Conservation (phyloP, 2,888 invertebrate species). For the Theristus sp. region DNA sequence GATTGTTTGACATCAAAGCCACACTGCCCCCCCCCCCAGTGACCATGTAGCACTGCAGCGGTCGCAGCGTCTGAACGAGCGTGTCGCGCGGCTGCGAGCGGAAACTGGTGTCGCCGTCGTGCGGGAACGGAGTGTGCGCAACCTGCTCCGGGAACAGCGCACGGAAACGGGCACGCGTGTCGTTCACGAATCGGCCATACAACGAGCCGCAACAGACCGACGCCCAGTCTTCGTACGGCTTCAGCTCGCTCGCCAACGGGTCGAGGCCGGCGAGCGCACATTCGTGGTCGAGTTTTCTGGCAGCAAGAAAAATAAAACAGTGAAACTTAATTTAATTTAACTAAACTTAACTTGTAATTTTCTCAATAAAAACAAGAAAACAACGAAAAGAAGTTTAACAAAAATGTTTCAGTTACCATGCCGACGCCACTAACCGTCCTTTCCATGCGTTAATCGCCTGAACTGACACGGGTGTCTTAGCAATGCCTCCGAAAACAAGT, state of each 20-base stretch:
- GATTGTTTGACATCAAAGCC: background rate
- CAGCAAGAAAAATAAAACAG: too few relatives aligned
- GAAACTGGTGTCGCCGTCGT: background rate
- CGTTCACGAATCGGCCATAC: background rate
- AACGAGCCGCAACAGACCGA: background rate
- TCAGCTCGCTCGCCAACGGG: background rate
- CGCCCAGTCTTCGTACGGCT: background rate
- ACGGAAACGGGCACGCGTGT: background rate
- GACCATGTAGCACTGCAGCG: background rate
- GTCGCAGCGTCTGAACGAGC: background rate
- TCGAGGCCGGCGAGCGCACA: background rate
- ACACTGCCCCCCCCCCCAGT: too few relatives aligned
- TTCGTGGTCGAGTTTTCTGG: background rate
- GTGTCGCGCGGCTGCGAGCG: background rate
- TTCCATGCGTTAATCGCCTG: conserved; percentile 43
- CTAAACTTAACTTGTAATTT: too few relatives aligned
- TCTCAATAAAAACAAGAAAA: too few relatives aligned
- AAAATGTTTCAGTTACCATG: too few relatives aligned
- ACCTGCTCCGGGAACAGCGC: background rate
- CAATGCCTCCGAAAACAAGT: conserved; percentile 73
- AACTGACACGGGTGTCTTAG: conserved; percentile 51
- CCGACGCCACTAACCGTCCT: conserved; percentile 30
- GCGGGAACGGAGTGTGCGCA: background rate
- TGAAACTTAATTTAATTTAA: too few relatives aligned
- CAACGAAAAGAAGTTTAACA: too few relatives aligned